Percentiles rank a stretch among this genome's conserved stretches.
phyloP scores from a whole-genome alignment of 2,888 invertebrate genomes.

The Exephanes ischioxanthus region DNA sequence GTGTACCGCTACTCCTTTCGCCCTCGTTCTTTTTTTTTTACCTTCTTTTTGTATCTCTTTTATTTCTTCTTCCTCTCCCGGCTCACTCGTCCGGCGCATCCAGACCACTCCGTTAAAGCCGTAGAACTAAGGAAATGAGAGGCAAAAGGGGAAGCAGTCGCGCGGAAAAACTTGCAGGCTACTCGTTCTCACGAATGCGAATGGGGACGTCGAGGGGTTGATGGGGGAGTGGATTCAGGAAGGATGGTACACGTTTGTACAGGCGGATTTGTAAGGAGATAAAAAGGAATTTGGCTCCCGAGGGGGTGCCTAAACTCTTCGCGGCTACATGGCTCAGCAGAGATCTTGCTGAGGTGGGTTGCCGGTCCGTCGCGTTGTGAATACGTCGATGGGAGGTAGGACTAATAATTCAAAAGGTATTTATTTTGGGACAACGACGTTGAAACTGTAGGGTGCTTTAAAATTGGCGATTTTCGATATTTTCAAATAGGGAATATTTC shows the following conservation, averaged over 20 bases:
- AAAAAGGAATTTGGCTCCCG: constrained; percentile 48
- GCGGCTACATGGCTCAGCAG: constrained; percentile 46
- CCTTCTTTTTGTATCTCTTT: constrained; percentile 52
- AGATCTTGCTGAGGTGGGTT: constrained; percentile 15
- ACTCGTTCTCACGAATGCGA: constrained; percentile 59
- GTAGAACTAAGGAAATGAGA: constrained; percentile 24
- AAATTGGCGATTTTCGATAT: background rate
- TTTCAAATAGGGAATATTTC: background rate
- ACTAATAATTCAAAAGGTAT: background rate
- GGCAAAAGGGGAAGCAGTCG: background rate
- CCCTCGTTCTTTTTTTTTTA: constrained; percentile 66
- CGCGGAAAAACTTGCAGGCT: constrained; percentile 56
- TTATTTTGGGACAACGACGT: background rate
- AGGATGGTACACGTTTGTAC: constrained; percentile 8
- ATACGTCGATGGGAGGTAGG: constrained; percentile 36
- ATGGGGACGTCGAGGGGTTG: constrained; percentile 28
- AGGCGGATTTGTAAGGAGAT: constrained; percentile 57
- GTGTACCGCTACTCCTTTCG: constrained; percentile 63
- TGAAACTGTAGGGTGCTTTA: background rate
- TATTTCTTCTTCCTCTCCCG: constrained; percentile 49
- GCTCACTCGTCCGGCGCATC: constrained; percentile 56
- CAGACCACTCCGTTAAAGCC: constrained; percentile 57
- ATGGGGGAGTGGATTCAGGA: constrained; percentile 41
- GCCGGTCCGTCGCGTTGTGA: constrained; percentile 3
- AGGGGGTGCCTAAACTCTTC: constrained; percentile 49